Percentiles rank a stretch among this genome's conserved stretches.
Conservation (phyloP, 1,140 invertebrate species). For the Drosophila lacteicornis region DNA sequence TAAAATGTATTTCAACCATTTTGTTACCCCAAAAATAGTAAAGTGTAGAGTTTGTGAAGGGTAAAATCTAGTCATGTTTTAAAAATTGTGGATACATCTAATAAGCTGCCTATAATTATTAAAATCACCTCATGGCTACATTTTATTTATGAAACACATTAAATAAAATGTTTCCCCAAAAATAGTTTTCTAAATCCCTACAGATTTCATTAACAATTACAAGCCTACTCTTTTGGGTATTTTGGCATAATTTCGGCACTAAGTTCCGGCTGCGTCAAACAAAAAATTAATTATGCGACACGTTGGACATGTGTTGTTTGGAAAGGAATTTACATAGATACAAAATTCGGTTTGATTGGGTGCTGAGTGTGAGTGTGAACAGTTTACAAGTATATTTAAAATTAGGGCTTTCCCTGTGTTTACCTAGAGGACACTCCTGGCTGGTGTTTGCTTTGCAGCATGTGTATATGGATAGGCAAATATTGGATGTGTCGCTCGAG, state of each 20-base stretch:
- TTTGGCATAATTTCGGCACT: not conserved
- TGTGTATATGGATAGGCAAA: conserved; percentile 46
- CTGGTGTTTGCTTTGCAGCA: conserved; percentile 35
- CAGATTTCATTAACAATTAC: conserved; percentile 8
- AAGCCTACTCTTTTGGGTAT: not conserved
- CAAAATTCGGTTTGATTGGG: not conserved
- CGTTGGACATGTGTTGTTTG: conserved; percentile 28
- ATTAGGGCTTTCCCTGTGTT: conserved; percentile 49
- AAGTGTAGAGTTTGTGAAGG: not conserved
- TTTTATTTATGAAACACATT: not conserved
- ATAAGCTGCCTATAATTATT: not conserved
- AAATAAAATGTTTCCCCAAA: not conserved
- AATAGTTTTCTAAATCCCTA: conserved; percentile 7
- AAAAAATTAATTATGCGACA: conserved; percentile 39
- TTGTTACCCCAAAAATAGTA: not conserved
- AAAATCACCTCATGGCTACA: not conserved
- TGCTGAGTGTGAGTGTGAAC: conserved; percentile 6
- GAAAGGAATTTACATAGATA: conserved; percentile 25
- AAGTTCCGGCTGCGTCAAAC: not conserved
- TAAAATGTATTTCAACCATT: not conserved
- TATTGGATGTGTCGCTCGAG: conserved; percentile 57
- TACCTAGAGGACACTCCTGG: conserved; percentile 50
- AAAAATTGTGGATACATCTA: too few relatives aligned
- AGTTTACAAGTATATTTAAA: conserved; percentile 12
- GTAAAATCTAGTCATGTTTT: not conserved